A percentile compares a stretch with the other conserved stretches of the same genome.
Conservation (phyloP, 2,797 vertebrate genomes). For the Syndactyla subalaris region DNA sequence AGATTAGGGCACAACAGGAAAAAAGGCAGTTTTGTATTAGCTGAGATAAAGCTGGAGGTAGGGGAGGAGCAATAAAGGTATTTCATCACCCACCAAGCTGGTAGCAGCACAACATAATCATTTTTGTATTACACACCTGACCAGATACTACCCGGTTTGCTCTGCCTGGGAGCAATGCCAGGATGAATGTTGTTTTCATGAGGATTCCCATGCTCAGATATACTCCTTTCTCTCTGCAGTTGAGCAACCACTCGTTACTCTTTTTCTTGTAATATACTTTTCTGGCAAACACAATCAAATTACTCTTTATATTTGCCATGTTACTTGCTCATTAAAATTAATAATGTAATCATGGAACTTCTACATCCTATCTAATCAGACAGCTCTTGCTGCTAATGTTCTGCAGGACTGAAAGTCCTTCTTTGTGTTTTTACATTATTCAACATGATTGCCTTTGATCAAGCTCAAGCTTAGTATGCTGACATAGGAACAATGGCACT, state of each 20-base stretch:
- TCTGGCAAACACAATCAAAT: not conserved
- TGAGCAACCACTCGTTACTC: not conserved
- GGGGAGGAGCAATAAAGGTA: not conserved
- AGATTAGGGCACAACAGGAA: not conserved
- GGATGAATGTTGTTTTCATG: not conserved
- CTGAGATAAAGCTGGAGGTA: not conserved
- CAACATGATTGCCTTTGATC: not conserved
- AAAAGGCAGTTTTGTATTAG: not conserved
- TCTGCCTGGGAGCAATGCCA: not conserved
- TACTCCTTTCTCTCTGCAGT: not conserved
- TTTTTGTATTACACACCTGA: not conserved
- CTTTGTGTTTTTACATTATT: not conserved
- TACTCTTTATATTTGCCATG: not conserved
- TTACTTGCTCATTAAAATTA: not conserved
- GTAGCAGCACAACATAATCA: not conserved
- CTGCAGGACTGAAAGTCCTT: not conserved
- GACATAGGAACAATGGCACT: not conserved
- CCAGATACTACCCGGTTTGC: not conserved
- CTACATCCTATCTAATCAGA: not conserved
- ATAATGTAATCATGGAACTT: not conserved
- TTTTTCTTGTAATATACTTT: not conserved
- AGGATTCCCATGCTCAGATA: not conserved
- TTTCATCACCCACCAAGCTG: not conserved
- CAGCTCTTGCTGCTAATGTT: not conserved
- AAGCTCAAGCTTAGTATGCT: not conserved